These are phyloP conservation scores for Virgularia gustaviana DNA, from an alignment of 92 coral and sea anemone species.

Conservation along the genomic window DNA sequence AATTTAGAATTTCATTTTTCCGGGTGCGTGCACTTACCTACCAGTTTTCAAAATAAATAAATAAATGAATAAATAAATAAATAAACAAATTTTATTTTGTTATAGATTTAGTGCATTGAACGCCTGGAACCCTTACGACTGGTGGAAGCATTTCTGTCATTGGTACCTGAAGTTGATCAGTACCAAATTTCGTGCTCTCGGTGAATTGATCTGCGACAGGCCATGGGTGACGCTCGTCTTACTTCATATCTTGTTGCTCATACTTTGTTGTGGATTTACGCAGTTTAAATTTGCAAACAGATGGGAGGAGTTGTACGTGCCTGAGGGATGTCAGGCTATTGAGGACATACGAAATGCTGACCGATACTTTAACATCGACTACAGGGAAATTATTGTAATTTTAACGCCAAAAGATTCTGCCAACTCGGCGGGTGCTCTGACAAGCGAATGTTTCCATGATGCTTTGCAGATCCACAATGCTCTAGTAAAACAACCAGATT, in stretches of 20 bases:
- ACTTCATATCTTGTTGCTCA: neutral
- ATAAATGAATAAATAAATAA: too few species aligned
- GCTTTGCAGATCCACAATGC: constrained; percentile 22
- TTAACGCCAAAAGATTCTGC: neutral
- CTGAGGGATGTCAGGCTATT: constrained; percentile 22
- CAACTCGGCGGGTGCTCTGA: constrained; percentile 21
- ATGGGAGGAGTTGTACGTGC: constrained; percentile 33
- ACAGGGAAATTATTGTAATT: constrained; percentile 27
- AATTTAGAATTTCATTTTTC: constrained; percentile 6
- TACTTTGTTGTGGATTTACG: constrained; percentile 31
- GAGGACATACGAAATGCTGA: constrained; percentile 16
- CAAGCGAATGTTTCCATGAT: constrained; percentile 17
- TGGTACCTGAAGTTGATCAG: constrained; percentile 27
- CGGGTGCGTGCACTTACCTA: too few species aligned
- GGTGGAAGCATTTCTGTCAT: constrained; percentile 22
- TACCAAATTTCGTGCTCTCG: constrained; percentile 12
- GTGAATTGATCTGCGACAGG: constrained; percentile 20
- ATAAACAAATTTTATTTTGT: too few species aligned
- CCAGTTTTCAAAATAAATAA: too few species aligned
- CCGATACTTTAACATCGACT: constrained; percentile 8
- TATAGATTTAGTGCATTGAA: too few species aligned
- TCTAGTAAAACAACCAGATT: constrained; percentile 8
- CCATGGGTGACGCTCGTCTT: constrained; percentile 16
- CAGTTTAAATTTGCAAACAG: constrained; percentile 24
- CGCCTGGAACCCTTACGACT: constrained; percentile 5